Evolutionary conservation across 2,797 vertebrate genomes (phyloP).

Genomic region (Masticophis lateralis): DNA sequence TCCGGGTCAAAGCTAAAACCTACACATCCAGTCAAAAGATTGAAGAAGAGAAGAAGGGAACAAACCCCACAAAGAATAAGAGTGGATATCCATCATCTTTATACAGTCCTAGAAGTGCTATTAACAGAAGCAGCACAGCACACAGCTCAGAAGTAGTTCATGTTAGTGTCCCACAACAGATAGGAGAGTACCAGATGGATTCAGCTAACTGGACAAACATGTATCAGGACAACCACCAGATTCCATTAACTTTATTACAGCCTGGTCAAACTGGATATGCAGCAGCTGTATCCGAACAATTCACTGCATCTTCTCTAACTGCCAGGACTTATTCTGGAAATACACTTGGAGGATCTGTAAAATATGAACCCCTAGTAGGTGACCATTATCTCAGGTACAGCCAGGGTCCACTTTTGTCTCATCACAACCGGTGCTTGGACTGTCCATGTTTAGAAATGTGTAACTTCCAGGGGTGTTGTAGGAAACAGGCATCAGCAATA

Average conservation of each 20-base stretch:
- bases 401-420: accelerated
- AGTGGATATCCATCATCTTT: not conserved
- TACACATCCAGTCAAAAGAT: not conserved
- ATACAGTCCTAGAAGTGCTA: not conserved
- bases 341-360: accelerated
- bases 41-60: conserved; percentile 38
- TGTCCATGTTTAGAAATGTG: not conserved
- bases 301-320: conserved; percentile 8
- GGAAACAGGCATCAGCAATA: not conserved
- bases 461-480: not conserved
- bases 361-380: not conserved
- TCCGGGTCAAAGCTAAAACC: conserved; percentile 75
- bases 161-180: not conserved
- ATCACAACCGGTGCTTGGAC: not conserved
- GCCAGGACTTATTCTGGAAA: accelerated
- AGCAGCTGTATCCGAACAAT: not conserved
- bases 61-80: accelerated
- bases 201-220: not conserved
- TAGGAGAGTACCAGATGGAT: not conserved
- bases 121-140: not conserved
- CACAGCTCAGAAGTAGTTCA: conserved; percentile 9
- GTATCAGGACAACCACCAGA: not conserved
- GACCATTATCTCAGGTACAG: not conserved
- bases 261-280: not conserved
- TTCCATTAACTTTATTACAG: not conserved